phyloP scores from a whole-genome alignment of 2,113 vertebrate species.

The Zosterops borbonicus region DNA sequence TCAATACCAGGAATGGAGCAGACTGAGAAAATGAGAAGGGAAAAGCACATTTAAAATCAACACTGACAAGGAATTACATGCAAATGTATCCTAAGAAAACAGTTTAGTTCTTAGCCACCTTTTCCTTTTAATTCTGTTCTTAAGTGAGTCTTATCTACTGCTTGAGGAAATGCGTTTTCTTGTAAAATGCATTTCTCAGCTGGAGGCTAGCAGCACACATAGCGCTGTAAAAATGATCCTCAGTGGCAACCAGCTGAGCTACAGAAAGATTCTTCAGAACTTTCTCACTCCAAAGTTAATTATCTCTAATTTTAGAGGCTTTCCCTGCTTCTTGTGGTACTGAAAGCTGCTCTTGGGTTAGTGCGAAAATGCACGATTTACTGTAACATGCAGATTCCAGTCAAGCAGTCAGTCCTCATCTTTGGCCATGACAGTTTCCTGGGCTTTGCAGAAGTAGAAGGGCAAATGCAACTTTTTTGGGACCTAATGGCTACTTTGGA shows the following conservation, averaged over 20 bases:
- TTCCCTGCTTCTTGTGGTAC: background rate
- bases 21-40: background rate
- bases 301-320: background rate
- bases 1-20: background rate
- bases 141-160: background rate
- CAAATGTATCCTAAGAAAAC: background rate
- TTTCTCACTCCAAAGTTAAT: background rate
- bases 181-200: background rate
- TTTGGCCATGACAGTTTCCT: background rate
- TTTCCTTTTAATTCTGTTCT: constrained; percentile 7
- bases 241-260: constrained; percentile 20
- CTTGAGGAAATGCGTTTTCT: background rate
- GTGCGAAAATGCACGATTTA: background rate
- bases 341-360: background rate
- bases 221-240: background rate
- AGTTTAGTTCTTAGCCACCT: background rate
- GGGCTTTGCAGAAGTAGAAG: background rate
- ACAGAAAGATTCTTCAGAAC: constrained; percentile 2
- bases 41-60: background rate
- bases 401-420: background rate
- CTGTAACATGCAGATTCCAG: background rate
- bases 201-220: background rate
- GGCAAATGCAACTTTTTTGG: background rate
- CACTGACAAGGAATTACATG: background rate
- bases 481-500: background rate